phyloP scores from a whole-genome alignment of 2,113 vertebrate species.

The Callospermophilus lateralis region DNA sequence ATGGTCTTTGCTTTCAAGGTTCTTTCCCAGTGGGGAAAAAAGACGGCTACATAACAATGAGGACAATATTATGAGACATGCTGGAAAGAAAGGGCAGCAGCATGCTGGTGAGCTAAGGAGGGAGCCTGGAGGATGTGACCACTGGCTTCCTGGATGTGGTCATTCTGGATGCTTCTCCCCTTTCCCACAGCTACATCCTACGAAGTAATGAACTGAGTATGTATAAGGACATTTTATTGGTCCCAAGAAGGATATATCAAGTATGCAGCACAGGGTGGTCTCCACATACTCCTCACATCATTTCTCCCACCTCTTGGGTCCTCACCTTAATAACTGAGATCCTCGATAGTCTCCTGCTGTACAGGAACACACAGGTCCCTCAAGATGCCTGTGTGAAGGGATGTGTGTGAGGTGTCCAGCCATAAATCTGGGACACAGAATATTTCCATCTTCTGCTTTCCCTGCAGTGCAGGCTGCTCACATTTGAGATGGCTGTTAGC shows the following conservation, averaged over 20 bases:
- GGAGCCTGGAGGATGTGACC: neutral
- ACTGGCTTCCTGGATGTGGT: neutral
- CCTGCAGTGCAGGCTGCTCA: constrained; percentile 4
- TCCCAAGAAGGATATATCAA: neutral
- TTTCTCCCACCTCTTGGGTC: neutral
- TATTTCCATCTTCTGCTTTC: neutral
- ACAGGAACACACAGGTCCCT: neutral
- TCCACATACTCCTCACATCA: neutral
- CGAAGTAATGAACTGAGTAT: neutral
- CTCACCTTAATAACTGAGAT: neutral
- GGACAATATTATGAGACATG: neutral
- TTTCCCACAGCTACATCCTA: neutral
- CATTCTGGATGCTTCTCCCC: neutral
- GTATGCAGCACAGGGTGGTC: neutral
- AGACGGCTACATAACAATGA: neutral
- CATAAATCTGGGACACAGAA: neutral
- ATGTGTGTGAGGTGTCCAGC: neutral
- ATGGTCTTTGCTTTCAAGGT: neutral
- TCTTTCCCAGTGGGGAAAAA: neutral
- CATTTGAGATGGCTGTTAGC: neutral
- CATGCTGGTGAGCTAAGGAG: neutral
- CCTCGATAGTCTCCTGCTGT: neutral
- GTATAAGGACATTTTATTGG: neutral
- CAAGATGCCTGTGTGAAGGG: neutral
- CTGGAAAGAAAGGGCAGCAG: neutral